phyloP scores from a whole-genome alignment of 2,113 vertebrate species.

The Dasyprocta punctata region DNA sequence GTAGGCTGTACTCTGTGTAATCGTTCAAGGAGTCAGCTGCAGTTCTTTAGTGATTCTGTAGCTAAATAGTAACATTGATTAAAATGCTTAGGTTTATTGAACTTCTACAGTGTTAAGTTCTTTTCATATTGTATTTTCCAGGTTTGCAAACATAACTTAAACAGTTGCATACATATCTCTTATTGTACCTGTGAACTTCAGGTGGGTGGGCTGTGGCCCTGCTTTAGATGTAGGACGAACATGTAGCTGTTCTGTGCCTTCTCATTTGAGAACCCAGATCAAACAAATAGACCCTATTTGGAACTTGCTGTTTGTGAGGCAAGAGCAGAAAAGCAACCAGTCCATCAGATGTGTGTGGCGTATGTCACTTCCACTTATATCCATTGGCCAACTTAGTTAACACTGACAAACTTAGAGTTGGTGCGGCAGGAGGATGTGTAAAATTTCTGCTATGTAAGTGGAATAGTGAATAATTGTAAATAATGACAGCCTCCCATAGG shows the following conservation, averaged over 20 bases:
- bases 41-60: conserved; percentile 14
- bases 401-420: neutral
- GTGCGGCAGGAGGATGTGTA: neutral
- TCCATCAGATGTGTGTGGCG: neutral
- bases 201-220: neutral
- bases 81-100: neutral
- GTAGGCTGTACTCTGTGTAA: neutral
- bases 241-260: neutral
- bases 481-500: neutral
- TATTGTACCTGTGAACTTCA: neutral
- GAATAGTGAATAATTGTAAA: neutral
- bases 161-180: neutral
- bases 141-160: neutral
- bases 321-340: conserved; percentile 4
- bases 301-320: neutral
- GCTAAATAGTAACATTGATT: conserved; percentile 12
- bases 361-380: neutral
- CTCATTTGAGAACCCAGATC: conserved; percentile 17
- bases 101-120: neutral
- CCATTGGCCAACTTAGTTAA: neutral
- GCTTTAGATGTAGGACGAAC: neutral
- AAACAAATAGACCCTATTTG: neutral
- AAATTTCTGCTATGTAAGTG: neutral
- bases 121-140: neutral
- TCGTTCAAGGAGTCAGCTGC: neutral